phyloP scores from a whole-genome alignment of 2,113 vertebrate species.

The Heterotis niloticus region DNA sequence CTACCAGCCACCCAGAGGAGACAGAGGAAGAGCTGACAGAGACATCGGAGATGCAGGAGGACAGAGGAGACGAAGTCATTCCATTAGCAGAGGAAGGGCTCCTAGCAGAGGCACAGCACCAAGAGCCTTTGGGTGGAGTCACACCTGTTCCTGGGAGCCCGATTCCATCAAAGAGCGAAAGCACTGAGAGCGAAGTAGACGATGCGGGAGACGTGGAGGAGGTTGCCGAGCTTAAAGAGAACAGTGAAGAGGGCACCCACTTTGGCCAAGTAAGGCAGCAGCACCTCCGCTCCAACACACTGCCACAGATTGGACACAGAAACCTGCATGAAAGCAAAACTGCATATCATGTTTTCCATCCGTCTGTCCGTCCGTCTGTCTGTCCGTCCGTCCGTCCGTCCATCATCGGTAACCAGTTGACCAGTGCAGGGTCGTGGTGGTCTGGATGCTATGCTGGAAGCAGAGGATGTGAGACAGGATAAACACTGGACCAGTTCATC shows the following conservation, averaged over 20 bases:
- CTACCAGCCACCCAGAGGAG: conserved; percentile 74
- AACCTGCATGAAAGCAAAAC: too few relatives aligned
- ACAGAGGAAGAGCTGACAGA: conserved; percentile 76
- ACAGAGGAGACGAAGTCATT: conserved; percentile 40
- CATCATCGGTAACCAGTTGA: too few relatives aligned
- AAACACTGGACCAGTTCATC: too few relatives aligned
- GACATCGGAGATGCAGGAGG: conserved; percentile 68
- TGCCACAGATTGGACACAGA: too few relatives aligned
- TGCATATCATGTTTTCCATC: too few relatives aligned
- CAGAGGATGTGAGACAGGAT: too few relatives aligned
- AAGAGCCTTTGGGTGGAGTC: conserved; percentile 40
- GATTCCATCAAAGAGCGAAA: conserved; percentile 61
- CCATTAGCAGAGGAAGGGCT: conserved; percentile 33
- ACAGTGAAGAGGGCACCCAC: conserved; percentile 55
- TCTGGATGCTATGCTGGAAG: too few relatives aligned
- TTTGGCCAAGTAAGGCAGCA: conserved; percentile 63
- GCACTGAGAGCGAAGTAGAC: conserved; percentile 57
- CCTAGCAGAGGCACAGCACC: conserved; percentile 19
- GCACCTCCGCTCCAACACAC: background rate
- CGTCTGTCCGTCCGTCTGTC: too few relatives aligned
- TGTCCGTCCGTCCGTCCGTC: too few relatives aligned
- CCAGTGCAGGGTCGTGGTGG: too few relatives aligned
- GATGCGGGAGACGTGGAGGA: conserved; percentile 55
- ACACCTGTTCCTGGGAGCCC: conserved; percentile 45
- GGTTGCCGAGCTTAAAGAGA: conserved; percentile 40